Evolutionary conservation across 2,888 invertebrate genomes (phyloP), one percentile per base, ranked within the genome.

Genomic region (Gnatocerus cornutus): DNA sequence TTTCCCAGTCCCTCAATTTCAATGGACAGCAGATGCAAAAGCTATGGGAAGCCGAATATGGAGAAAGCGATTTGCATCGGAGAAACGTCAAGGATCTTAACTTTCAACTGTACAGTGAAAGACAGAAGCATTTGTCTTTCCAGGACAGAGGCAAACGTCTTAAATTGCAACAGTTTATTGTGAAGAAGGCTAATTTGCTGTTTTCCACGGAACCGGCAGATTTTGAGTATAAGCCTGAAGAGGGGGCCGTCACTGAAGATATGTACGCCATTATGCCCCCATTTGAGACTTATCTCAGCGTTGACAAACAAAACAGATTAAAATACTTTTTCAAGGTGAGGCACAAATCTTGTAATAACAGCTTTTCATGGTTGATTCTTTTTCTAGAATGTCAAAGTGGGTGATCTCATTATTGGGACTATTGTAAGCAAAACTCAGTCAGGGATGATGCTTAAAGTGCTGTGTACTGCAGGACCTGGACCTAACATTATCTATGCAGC

Each of bases 21-120:
- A 95, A 95, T 87, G 95, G 95, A 1, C 93, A 93, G 80, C 94
- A 94, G 80, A 86, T 95, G 75, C 94, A 93, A 85, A 95, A 95
- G 86, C 90, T 94, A 77, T 95, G 95, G 94, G 95, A 95, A 82
- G 90, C 91, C 27, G 95, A 95, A 82, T 89, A 92, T 79, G 93
- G 94, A 68, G 92, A 93, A 79, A 91, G 90, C 61, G 93, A 94
- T 82, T 85, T 95, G 69, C 78, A 87, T 16, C 90, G 90, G 81
- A 80, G 85, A 45, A 88, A 88, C 82, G 86, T 92, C 73, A 88
- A 88, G 80, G 88, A 88, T 72, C 84, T 89, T 48, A 93, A 91
- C 84, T 95, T 91, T 82, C 90, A 91, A 52, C 89, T 93, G 55
- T 94, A 94, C 83, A 91, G 91, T 79, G 90, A 92, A 71, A 88